Percentiles rank a stretch among this genome's conserved stretches.
These are phyloP conservation scores for Lepidocyrtinus sp. DNA, from an alignment of 2,888 invertebrate genomes.

Conservation along the genomic window DNA sequence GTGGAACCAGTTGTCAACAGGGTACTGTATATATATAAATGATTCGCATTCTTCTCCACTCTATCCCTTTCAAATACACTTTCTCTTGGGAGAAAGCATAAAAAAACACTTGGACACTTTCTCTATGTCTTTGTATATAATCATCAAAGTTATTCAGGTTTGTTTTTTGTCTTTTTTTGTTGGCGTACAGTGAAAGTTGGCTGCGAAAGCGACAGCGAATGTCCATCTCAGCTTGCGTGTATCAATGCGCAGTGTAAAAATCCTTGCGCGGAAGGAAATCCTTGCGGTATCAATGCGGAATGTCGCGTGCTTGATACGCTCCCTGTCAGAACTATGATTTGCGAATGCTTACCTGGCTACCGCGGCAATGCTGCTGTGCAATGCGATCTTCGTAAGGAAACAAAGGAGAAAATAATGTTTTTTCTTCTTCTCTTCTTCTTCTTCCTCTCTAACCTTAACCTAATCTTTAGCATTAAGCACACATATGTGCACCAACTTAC, in stretches of 20 bases:
- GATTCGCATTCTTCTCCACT: conserved; percentile 13
- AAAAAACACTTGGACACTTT: no score
- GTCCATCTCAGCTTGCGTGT: conserved; percentile 85
- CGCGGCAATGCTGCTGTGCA: conserved; percentile 89
- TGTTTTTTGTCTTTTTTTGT: conserved; percentile 31
- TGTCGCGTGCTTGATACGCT: conserved; percentile 88
- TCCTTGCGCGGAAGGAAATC: conserved; percentile 84
- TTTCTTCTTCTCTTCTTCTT: conserved; percentile 21
- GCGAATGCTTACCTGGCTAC: conserved; percentile 90
- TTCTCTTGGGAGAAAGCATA: no score
- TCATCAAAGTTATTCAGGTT: no score
- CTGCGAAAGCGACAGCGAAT: conserved; percentile 87
- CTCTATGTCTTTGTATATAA: no score
- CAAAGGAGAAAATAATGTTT: no score
- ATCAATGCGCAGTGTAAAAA: conserved; percentile 86
- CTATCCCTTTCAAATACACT: conserved; percentile 4
- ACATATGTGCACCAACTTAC: conserved; percentile 15
- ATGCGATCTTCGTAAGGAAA: conserved; percentile 83
- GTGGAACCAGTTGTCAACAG: conserved; percentile 64
- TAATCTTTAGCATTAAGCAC: conserved; percentile 24
- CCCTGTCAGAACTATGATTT: conserved; percentile 91
- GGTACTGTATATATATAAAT: conserved; percentile 55
- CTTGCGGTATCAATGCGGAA: conserved; percentile 84
- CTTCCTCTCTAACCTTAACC: conserved; percentile 40
- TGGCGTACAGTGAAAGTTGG: conserved; percentile 64